These are phyloP conservation scores for Harpagoxenus sublaevis DNA, from an alignment of 2,888 invertebrate species.

Conservation along the genomic window DNA sequence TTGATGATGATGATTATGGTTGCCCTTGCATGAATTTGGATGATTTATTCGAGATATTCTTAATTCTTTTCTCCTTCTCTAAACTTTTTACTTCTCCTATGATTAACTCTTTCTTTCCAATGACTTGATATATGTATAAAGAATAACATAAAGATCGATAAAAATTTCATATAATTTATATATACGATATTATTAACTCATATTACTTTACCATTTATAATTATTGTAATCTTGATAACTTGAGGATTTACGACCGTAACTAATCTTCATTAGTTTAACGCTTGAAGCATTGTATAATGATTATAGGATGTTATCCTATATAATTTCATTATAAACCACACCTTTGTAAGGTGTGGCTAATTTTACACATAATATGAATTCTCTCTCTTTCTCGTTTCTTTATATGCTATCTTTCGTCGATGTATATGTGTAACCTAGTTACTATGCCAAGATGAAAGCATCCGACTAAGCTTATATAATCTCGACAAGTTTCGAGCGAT, in stretches of 20 bases:
- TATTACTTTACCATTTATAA: not conserved
- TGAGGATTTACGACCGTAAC: not conserved
- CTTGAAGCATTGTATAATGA: not conserved
- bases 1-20: not conserved
- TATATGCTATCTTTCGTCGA: not conserved
- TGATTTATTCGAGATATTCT: not conserved
- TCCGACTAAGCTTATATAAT: slow-evolving; percentile 37
- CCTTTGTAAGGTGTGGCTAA: slow-evolving; percentile 6
- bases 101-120: not conserved
- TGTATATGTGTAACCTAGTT: not conserved
- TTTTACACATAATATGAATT: not conserved
- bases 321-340: slow-evolving; percentile 13
- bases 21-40: not conserved
- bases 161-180: not conserved
- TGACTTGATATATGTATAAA: not conserved
- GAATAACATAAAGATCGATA: not conserved
- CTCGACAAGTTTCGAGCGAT: slow-evolving; percentile 11
- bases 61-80: not conserved
- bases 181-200: not conserved
- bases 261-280: slow-evolving; percentile 15
- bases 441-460: not conserved
- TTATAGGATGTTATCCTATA: not conserved
- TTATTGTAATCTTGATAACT: not conserved
- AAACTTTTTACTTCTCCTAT: not conserved
- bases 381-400: not conserved